phyloP scores from a whole-genome alignment of 2,113 vertebrate genomes.

The Tylochromis polylepis region DNA sequence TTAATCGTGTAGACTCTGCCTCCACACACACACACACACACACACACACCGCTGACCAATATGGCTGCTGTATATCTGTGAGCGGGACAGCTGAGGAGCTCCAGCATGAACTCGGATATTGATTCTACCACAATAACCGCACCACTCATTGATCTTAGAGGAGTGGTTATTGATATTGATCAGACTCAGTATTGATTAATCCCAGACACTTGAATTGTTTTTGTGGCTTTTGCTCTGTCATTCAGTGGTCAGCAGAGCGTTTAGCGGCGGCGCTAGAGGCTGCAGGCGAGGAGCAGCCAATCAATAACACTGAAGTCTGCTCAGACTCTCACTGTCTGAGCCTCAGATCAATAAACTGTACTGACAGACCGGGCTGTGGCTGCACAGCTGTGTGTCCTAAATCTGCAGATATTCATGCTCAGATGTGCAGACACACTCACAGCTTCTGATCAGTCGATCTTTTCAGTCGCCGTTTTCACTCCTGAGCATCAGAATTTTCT shows the following conservation, averaged over 20 bases:
- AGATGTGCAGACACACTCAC: not conserved
- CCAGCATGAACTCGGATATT: not conserved
- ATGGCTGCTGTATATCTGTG: not conserved
- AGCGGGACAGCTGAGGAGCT: not conserved
- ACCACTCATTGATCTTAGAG: not conserved
- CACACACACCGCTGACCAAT: not conserved
- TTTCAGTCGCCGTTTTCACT: too few species aligned
- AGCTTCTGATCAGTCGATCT: not conserved
- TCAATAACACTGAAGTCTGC: slow-evolving; percentile 5
- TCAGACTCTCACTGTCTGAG: slow-evolving; percentile 32
- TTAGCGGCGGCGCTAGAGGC: not conserved
- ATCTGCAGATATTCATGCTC: not conserved
- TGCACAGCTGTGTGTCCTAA: not conserved
- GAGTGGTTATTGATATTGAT: not conserved
- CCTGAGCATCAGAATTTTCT: too few species aligned
- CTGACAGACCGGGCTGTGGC: slow-evolving; percentile 1
- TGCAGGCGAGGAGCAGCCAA: not conserved
- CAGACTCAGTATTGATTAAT: not conserved
- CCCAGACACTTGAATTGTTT: not conserved
- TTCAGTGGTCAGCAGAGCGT: not conserved
- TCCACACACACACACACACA: not conserved
- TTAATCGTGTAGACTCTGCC: too few species aligned
- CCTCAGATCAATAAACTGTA: slow-evolving; percentile 29
- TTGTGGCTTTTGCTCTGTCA: not conserved
- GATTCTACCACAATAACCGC: fast-evolving